Evolutionary conservation across 2,888 invertebrate species (phyloP), one percentile per base, ranked within the genome.

Genomic region (Pandemis corylana): DNA sequence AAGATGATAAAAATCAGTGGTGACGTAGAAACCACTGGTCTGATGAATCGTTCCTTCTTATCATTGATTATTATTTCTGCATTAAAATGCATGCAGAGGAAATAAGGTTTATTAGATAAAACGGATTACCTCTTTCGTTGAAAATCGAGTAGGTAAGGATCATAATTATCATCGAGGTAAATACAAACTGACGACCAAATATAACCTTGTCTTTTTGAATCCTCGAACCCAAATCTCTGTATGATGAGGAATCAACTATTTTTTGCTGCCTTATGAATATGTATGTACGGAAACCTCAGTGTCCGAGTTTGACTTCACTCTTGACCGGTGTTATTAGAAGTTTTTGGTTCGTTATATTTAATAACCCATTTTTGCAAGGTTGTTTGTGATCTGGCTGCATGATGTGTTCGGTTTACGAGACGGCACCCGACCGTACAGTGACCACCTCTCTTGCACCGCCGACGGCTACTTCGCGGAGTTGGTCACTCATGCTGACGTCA

Each of bases 321-420:
- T 36, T 36, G 4, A 36, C 20, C 20, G 20, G 28, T 36, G 28
- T 36, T 36, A 36, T 36, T 36, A 36, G 28, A 36, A 36, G 28
- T 36, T 36, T 36, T 51, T 51, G 5, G 6, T 7, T n/a, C 13
- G 6, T 51, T n/a, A 51, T 51, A n/a, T n/a, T 13, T 7, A 51
- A 13, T 6, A 51, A n/a, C n/a, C n/a, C 51, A 12, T 5, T 51
- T 51, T 51, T 20, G 28, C 12, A 20, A 93, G 94, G 74, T 69
- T 94, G 15, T 93, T 93, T 75, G 87, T 89, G 1, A 80, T 94
- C 61, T 94, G 94, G 94, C 85, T 94, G 0, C 94, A 94, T 81
- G 94, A 94, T 68, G 85, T 79, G 0, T 83, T 76, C 69, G 94
- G 94, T 0, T 80, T 94, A 10, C 90, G 94, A 0, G 94, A 94